Evolutionary conservation across 2,797 vertebrate species (phyloP), one percentile per base, ranked within the genome.

Genomic region (Propithecus deckenii): DNA sequence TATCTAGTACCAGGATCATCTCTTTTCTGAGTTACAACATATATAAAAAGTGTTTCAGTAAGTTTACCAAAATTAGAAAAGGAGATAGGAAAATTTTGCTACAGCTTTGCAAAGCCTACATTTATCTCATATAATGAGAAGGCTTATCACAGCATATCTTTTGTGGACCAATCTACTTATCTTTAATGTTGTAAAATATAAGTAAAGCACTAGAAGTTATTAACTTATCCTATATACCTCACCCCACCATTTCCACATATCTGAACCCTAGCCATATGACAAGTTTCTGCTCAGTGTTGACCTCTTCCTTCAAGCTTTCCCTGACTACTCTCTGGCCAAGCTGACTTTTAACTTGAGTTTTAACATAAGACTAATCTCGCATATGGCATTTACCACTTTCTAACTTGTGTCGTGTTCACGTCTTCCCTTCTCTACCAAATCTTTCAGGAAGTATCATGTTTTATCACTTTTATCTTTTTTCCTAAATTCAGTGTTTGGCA

Each of bases 11-110:
- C 43, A 94, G 89, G 18, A 92, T 72, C 52, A 32, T 90, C 48
- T 93, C 43, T 89, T 95, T 69, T 84, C 41, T 74, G 80, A 92
- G 30, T 96, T 95, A 75, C 55, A 96, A 50, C 10, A 52, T 55
- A 61, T 65, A 18, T 2, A 46, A 46, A 91, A 72, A 81, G 28
- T 55, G 12, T 74, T 71, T 25, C 46, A 11, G 35, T 10, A 55
- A 57, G 8, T 38, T 30, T 38, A 89, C 59, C 28, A 75, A 61
- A 94, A 85, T 94, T 88, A 96, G 15, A 15, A 65, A 7, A 7
- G 14, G 43, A 90, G 46, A 50, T n/a, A 92, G 74, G 61, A 97
- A 65, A 86, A 78, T 38, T 81, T 18, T 88, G 13, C 78, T 10
- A 5, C 65, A 41, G 15, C 8, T 94, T 95, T 86, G 50, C 5